Conservation (phyloP, 2,888 invertebrate species). For the Thysanoteuthis rhombus region DNA sequence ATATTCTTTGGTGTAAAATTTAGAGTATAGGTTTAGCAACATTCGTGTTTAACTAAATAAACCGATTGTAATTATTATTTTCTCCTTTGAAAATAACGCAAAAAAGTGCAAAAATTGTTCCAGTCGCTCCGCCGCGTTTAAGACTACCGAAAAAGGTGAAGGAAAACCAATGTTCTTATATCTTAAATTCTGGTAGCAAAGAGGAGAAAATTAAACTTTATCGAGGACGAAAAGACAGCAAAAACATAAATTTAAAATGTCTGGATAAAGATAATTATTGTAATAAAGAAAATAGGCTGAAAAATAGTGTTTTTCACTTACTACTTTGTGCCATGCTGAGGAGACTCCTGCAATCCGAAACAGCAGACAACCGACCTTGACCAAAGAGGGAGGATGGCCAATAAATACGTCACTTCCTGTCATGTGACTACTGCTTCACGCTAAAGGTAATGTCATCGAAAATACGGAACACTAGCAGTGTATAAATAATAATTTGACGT, state of each 20-base stretch:
- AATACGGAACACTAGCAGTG: slow-evolving; percentile 16
- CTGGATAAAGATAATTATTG: background rate
- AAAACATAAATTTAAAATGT: background rate
- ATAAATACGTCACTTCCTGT: slow-evolving; percentile 26
- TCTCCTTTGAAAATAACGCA: too few relatives aligned
- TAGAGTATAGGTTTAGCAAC: too few relatives aligned
- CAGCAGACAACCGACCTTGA: slow-evolving; percentile 31
- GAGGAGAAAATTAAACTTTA: background rate
- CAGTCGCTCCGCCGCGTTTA: too few relatives aligned
- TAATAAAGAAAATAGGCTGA: background rate
- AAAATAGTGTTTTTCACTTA: slow-evolving; percentile 30
- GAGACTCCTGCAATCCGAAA: background rate
- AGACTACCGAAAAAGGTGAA: too few relatives aligned
- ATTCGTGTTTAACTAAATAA: too few relatives aligned
- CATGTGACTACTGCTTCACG: background rate
- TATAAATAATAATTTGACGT: background rate
- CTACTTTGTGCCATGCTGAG: slow-evolving; percentile 39
- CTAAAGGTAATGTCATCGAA: background rate
- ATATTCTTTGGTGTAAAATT: too few relatives aligned
- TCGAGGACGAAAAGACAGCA: background rate
- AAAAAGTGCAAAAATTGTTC: too few relatives aligned
- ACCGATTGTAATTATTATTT: too few relatives aligned
- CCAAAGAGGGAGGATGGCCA: background rate
- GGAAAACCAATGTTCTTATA: too few relatives aligned
- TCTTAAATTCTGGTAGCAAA: too few relatives aligned